Evolutionary conservation across 2,113 vertebrate genomes (phyloP).

Genomic region (Ondatra zibethicus): DNA sequence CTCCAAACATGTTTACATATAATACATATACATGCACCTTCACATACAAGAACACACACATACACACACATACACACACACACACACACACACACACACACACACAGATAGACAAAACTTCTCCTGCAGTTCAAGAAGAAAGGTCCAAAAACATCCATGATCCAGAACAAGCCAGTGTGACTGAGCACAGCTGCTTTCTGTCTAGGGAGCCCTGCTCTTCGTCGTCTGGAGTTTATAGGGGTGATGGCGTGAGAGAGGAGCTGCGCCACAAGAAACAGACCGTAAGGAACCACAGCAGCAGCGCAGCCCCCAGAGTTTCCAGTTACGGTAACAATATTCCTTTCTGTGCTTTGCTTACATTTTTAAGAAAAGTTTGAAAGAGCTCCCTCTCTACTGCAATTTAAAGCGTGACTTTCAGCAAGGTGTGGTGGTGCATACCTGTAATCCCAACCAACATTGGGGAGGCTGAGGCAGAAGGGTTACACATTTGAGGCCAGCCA

Average conservation of each 20-base stretch:
- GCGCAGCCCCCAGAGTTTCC: no score
- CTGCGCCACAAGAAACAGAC: no score
- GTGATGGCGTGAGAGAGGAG: neutral
- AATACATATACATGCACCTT: no score
- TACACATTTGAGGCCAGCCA: neutral
- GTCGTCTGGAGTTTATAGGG: no score
- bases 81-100: neutral
- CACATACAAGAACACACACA: neutral
- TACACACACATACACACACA: rapidly evolving
- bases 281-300: neutral
- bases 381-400: neutral
- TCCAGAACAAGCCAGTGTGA: neutral
- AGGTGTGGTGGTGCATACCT: neutral
- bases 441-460: neutral
- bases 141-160: neutral
- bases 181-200: neutral
- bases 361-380: neutral
- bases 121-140: neutral
- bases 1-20: neutral
- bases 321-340: no score
- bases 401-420: neutral
- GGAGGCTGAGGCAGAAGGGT: neutral
- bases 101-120: neutral
- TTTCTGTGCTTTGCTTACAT: neutral
- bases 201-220: neutral